These are phyloP conservation scores for Tetrao urogallus DNA, from an alignment of 2,113 vertebrate genomes.

Conservation along the genomic window DNA sequence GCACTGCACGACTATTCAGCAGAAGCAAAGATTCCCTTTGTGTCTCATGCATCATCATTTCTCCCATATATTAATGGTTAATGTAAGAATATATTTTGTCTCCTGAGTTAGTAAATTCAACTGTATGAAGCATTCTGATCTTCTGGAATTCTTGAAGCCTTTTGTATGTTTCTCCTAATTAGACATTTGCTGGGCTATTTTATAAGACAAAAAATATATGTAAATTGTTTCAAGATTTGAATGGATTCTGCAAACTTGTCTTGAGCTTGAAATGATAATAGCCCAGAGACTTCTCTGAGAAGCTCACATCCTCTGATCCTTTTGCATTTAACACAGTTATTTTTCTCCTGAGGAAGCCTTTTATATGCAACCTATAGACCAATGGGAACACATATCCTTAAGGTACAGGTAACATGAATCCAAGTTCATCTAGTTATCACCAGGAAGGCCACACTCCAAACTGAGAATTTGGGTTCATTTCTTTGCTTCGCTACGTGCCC, in stretches of 20 bases:
- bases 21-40: background rate
- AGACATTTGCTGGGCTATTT: background rate
- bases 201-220: background rate
- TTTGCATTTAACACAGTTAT: background rate
- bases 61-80: background rate
- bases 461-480: background rate
- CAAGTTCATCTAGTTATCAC: background rate
- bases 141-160: background rate
- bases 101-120: background rate
- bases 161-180: background rate
- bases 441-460: background rate
- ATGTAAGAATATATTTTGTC: background rate
- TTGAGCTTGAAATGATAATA: background rate
- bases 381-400: background rate
- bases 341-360: background rate
- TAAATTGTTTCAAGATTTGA: background rate
- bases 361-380: background rate
- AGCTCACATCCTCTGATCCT: background rate
- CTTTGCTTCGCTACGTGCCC: background rate
- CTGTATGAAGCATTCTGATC: background rate
- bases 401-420: conserved; percentile 10
- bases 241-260: background rate
- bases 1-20: background rate
- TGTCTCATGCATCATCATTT: background rate
- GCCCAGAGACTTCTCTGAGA: background rate